These are phyloP conservation scores for Schizaphis graminum DNA, from an alignment of 2,888 invertebrate genomes.

Conservation along the genomic window DNA sequence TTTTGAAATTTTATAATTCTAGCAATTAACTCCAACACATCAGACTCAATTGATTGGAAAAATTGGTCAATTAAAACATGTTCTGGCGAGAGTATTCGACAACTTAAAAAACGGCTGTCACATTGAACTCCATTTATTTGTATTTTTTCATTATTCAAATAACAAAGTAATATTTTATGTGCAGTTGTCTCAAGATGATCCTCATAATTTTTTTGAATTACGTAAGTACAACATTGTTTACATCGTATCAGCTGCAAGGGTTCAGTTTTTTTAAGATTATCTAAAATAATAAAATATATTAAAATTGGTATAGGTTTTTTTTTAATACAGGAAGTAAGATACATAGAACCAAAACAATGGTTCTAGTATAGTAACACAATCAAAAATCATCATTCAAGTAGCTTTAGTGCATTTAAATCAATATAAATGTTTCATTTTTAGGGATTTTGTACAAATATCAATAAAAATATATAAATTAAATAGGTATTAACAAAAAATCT, in stretches of 20 bases:
- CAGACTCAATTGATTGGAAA: neutral
- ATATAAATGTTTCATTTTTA: neutral
- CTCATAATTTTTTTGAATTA: slow-evolving; percentile 15
- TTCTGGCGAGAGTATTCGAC: neutral
- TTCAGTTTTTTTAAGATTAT: neutral
- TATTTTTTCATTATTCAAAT: neutral
- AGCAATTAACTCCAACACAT: neutral
- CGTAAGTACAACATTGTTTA: neutral
- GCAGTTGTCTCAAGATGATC: neutral
- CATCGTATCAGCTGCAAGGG: neutral
- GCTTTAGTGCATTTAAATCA: neutral
- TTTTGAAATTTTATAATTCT: neutral
- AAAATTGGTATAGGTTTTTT: neutral
- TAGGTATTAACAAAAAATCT: neutral
- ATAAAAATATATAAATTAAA: neutral
- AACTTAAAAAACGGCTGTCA: neutral
- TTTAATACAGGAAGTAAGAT: neutral
- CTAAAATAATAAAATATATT: neutral
- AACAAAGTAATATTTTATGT: neutral
- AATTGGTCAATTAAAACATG: neutral
- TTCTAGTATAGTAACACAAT: neutral
- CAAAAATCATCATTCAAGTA: neutral
- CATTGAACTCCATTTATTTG: neutral
- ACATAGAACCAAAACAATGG: neutral
- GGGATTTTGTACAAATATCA: neutral